These are phyloP conservation scores for Umimayanthus chanpuru DNA, from an alignment of 92 coral and sea anemone genomes.

Conservation along the genomic window DNA sequence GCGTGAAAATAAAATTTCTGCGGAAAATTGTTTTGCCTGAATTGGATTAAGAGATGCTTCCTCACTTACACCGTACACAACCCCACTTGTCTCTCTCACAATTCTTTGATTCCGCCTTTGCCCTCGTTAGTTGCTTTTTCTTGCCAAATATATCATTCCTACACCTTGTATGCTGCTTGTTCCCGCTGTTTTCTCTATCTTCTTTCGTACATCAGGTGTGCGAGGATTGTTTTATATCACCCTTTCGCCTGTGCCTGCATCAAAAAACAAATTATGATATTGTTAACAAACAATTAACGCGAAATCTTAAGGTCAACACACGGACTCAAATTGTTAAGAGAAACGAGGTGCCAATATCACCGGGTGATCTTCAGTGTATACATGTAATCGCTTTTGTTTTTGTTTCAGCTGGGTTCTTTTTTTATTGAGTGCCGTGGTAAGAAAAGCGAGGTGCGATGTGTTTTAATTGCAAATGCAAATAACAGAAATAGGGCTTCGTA, in stretches of 20 bases:
- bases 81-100: background rate
- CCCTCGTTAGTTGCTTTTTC: background rate
- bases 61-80: background rate
- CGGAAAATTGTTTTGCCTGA: background rate
- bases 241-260: background rate
- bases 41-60: background rate
- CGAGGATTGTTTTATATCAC: background rate
- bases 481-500: background rate
- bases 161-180: background rate
- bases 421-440: too few species aligned
- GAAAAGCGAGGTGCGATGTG: background rate
- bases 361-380: too few species aligned
- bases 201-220: background rate
- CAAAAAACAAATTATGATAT: background rate
- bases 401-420: too few species aligned
- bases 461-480: background rate
- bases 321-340: background rate
- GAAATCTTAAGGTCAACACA: background rate
- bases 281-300: background rate
- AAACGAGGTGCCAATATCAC: background rate
- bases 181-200: background rate
- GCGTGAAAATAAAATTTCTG: background rate
- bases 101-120: background rate
- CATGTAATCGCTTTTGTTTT: background rate
- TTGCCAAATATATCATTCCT: background rate